These are phyloP conservation scores for Escarpia spicata DNA, from an alignment of 2,888 invertebrate species.

Conservation along the genomic window DNA sequence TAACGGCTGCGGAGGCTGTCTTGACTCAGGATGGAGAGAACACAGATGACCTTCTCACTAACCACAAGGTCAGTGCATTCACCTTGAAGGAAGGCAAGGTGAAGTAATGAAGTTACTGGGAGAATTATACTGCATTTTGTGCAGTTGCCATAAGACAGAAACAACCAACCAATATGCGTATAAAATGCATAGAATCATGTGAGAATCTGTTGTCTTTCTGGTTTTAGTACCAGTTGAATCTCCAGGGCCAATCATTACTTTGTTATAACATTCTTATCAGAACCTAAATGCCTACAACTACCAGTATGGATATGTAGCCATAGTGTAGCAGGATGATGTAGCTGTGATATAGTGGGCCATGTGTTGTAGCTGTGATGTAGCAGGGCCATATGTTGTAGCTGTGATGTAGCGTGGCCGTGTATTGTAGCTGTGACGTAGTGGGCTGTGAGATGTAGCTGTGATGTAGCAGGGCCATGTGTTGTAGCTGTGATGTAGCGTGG, in stretches of 20 bases:
- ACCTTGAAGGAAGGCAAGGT: background rate
- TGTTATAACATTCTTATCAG: too few species aligned
- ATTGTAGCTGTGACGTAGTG: background rate
- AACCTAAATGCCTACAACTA: too few species aligned
- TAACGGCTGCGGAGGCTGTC: constrained; percentile 83
- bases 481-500: background rate
- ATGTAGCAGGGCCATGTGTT: background rate
- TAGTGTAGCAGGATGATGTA: too few species aligned
- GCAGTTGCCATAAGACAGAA: background rate
- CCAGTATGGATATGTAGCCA: background rate
- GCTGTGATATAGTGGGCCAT: background rate
- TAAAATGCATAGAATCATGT: too few species aligned
- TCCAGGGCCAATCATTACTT: too few species aligned
- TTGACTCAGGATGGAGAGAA: constrained; percentile 71
- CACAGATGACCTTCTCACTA: constrained; percentile 52
- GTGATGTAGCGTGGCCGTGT: background rate
- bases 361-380: background rate
- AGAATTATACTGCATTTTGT: background rate
- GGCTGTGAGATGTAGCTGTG: background rate
- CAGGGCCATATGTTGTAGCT: background rate
- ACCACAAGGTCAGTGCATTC: constrained; percentile 51
- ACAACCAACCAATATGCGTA: too few species aligned
- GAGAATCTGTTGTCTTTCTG: too few species aligned
- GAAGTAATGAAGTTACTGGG: background rate
- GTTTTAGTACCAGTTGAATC: too few species aligned